Percentiles rank a stretch among this genome's conserved stretches.
Evolutionary conservation across 2,113 vertebrate genomes (phyloP).

Genomic region (Alces alces): DNA sequence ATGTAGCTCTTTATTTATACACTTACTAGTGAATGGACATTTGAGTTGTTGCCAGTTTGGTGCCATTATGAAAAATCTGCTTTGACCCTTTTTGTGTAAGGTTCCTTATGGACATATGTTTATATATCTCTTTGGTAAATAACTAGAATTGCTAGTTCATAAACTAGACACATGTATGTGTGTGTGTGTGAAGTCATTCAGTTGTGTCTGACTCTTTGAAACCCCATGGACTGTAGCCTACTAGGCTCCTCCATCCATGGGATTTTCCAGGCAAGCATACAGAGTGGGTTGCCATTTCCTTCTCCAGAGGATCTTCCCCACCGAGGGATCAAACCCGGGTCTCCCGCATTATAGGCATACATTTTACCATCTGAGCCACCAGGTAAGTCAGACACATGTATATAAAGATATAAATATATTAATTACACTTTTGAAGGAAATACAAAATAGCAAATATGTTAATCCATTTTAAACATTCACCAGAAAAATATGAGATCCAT

Average conservation of each 20-base stretch:
- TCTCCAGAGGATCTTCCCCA: not conserved
- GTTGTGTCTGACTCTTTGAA: not conserved
- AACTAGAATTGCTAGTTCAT: not conserved
- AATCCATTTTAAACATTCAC: not conserved
- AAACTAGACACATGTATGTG: not conserved
- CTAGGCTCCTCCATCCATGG: not conserved
- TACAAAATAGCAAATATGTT: not conserved
- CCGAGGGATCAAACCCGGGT: rapidly evolving
- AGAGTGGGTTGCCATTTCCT: not conserved
- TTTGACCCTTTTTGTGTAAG: not conserved
- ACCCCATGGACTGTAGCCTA: not conserved
- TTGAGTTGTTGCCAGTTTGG: not conserved
- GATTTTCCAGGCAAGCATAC: not conserved
- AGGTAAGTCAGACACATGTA: not conserved
- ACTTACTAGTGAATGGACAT: not conserved
- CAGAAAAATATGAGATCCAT: not conserved
- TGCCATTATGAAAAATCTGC: not conserved
- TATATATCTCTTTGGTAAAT: not conserved
- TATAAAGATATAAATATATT: not conserved
- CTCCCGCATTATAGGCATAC: not conserved
- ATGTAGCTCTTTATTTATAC: not conserved
- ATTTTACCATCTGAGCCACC: not conserved
- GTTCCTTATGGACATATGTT: not conserved
- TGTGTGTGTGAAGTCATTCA: not conserved
- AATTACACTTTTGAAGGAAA: not conserved